Conservation (phyloP, 2,797 vertebrate species). For the Myiotriccus ornatus region DNA sequence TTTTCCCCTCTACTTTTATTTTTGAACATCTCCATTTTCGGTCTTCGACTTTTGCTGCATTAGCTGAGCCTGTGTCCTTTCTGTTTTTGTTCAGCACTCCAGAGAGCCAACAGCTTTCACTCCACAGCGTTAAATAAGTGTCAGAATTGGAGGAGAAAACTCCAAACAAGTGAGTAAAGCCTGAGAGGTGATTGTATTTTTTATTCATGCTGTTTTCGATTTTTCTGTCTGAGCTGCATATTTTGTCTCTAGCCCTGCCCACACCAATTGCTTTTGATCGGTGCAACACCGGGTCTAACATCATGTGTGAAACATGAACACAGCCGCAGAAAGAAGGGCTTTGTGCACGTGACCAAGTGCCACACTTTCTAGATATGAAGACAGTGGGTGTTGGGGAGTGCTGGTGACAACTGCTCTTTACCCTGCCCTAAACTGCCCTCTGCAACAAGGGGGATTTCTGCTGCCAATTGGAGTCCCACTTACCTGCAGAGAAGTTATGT, state of each 20-base stretch:
- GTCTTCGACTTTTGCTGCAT: neutral
- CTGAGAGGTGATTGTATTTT: neutral
- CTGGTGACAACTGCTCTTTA: neutral
- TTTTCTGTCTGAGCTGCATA: neutral
- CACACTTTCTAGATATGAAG: neutral
- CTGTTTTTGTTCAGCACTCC: constrained; percentile 56
- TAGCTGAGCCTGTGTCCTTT: neutral
- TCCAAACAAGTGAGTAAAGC: constrained; percentile 74
- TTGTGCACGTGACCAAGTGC: rapidly evolving
- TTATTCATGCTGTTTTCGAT: neutral
- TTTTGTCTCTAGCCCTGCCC: neutral
- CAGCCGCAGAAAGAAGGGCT: neutral
- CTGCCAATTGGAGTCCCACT: neutral
- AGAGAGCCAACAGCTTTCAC: constrained; percentile 67
- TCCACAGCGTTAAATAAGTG: constrained; percentile 46
- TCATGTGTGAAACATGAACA: neutral
- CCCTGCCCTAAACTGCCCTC: neutral
- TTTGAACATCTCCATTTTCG: rapidly evolving
- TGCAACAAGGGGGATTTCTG: rapidly evolving
- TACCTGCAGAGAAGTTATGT: neutral
- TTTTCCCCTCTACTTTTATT: rapidly evolving
- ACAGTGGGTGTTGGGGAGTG: neutral
- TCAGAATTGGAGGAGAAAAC: constrained; percentile 75
- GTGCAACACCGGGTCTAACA: neutral
- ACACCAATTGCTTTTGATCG: neutral